Evolutionary conservation across 2,113 vertebrate species (phyloP).

Genomic region (Rousettus leschenaultii): DNA sequence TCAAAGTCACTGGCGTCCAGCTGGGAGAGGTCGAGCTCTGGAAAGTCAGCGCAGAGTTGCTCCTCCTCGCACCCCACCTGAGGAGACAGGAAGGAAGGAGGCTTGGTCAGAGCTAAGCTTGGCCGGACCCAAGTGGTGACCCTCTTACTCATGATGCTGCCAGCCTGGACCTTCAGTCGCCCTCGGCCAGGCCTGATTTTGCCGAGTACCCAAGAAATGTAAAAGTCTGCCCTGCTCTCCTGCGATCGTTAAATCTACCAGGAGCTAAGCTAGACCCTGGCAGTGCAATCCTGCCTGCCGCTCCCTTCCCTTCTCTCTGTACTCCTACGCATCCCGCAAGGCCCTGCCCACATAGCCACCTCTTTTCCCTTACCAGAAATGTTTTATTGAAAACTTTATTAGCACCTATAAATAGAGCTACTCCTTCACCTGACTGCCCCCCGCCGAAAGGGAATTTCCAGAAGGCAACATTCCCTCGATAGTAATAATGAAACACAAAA

Average conservation of each 20-base stretch:
- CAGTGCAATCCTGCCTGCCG: not conserved
- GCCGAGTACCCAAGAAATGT: not conserved
- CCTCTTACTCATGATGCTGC: not conserved
- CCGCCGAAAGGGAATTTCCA: not conserved
- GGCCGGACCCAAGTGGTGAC: not conserved
- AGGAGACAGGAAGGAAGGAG: constrained; percentile 47
- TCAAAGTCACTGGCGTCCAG: constrained; percentile 96
- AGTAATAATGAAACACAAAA: not conserved
- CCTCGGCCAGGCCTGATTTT: not conserved
- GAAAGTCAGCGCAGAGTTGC: constrained; percentile 94
- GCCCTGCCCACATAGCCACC: not conserved
- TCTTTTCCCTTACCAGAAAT: not conserved
- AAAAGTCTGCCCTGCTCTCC: not conserved
- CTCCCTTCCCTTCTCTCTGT: not conserved
- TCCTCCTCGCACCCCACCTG: constrained; percentile 93
- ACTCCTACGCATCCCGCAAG: not conserved
- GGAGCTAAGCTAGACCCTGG: not conserved
- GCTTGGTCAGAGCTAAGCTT: not conserved
- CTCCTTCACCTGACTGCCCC: not conserved
- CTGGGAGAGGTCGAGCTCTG: constrained; percentile 97
- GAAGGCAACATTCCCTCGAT: not conserved
- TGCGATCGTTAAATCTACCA: not conserved
- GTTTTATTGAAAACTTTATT: not conserved
- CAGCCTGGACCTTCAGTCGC: not conserved
- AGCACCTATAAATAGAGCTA: not conserved